Evolutionary conservation across 2,888 invertebrate genomes (phyloP).

Genomic region (Laspeyria flexula): DNA sequence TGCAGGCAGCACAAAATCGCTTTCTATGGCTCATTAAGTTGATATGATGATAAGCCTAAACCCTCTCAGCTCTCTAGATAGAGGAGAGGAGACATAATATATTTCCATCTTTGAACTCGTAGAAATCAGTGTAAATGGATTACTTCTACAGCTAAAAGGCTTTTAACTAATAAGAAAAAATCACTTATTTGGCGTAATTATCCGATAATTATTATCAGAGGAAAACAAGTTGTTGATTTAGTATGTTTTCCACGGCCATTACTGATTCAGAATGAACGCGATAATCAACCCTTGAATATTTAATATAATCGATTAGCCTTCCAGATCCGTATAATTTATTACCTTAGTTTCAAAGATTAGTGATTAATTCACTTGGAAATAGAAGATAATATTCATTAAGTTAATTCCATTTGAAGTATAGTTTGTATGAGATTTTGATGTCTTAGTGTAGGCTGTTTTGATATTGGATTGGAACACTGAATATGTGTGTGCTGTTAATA

Average conservation of each 20-base stretch:
- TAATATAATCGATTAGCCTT: slow-evolving; percentile 12
- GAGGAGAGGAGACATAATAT: too few species aligned
- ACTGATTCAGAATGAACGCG: slow-evolving; percentile 10
- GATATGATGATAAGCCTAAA: too few species aligned
- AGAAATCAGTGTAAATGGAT: too few species aligned
- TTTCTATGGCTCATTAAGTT: too few species aligned
- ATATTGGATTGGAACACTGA: too few species aligned
- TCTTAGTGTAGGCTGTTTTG: too few species aligned
- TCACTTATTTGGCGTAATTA: background rate
- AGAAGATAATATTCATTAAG: background rate
- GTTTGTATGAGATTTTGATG: background rate
- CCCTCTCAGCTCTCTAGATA: too few species aligned
- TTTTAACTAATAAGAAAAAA: too few species aligned
- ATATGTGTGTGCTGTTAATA: too few species aligned
- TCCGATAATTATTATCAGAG: background rate
- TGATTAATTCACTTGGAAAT: slow-evolving; percentile 3
- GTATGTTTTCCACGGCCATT: slow-evolving; percentile 4
- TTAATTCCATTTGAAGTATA: background rate
- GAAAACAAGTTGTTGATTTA: slow-evolving; percentile 15
- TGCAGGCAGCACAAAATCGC: too few species aligned
- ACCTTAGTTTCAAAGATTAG: slow-evolving; percentile 13
- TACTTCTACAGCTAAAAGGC: too few species aligned
- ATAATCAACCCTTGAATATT: slow-evolving; percentile 26
- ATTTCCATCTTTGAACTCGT: too few species aligned
- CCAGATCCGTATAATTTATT: slow-evolving; percentile 18